These are phyloP conservation scores for Aquatica leii DNA, from an alignment of 2,888 invertebrate species.

Conservation along the genomic window DNA sequence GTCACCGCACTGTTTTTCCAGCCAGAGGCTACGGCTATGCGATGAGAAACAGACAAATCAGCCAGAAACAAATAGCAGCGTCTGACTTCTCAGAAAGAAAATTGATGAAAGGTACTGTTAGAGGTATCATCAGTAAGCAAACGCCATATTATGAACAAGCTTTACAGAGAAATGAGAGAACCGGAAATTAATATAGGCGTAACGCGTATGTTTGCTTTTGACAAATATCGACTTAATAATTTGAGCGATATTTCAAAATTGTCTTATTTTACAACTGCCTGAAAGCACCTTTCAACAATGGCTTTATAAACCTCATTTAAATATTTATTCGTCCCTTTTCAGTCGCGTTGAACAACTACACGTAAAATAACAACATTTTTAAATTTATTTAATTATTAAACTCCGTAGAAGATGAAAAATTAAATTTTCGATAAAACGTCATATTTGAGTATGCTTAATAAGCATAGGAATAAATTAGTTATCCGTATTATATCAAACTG, in stretches of 20 bases:
- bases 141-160: conserved; percentile 33
- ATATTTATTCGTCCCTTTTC: not conserved
- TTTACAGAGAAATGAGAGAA: conserved; percentile 36
- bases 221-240: conserved; percentile 39
- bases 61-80: conserved; percentile 58
- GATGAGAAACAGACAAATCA: conserved; percentile 59
- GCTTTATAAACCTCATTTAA: not conserved
- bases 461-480: no score
- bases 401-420: no score
- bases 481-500: no score
- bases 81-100: conserved; percentile 40
- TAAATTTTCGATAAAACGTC: no score
- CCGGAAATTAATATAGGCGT: conserved; percentile 45
- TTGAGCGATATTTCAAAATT: conserved; percentile 34
- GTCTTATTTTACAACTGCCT: conserved; percentile 26
- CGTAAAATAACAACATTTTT: no score
- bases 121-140: conserved; percentile 36
- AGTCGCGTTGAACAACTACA: no score
- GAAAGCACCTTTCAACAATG: conserved; percentile 14
- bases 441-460: no score
- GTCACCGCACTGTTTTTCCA: conserved; percentile 61
- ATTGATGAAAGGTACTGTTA: conserved; percentile 45
- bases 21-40: conserved; percentile 54
- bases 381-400: no score
- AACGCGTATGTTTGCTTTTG: conserved; percentile 39